These are phyloP conservation scores for Leptopterna dolabrata DNA, from an alignment of 2,888 invertebrate species.

Conservation along the genomic window DNA sequence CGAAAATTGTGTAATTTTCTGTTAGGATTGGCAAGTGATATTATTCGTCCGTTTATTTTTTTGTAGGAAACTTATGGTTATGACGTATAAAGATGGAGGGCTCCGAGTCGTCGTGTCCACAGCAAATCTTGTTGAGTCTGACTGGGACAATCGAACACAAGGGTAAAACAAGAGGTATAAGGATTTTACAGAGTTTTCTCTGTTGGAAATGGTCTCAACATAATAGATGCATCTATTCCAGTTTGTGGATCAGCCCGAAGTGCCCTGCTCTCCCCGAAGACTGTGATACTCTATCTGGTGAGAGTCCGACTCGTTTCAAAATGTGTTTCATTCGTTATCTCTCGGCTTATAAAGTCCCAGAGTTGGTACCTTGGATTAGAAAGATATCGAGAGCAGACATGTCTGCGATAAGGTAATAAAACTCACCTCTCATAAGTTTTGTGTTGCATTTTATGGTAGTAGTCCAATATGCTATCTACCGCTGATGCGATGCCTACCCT, in stretches of 20 bases:
- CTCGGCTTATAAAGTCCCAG: conserved; percentile 76
- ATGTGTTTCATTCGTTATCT: conserved; percentile 81
- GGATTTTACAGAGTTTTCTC: neutral
- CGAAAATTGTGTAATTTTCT: neutral
- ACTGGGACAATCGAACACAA: conserved; percentile 95
- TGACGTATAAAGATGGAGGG: conserved; percentile 84
- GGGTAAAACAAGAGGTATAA: conserved; percentile 71
- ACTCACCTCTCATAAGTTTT: too few species aligned
- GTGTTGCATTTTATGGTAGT: too few species aligned
- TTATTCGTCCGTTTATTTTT: conserved; percentile 57
- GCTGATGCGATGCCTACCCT: too few species aligned
- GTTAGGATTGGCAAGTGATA: neutral
- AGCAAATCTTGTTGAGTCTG: conserved; percentile 89
- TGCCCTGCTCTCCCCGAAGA: conserved; percentile 75
- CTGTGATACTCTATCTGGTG: conserved; percentile 73
- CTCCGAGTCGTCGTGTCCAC: conserved; percentile 89
- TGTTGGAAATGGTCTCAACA: neutral
- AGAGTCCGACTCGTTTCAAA: conserved; percentile 88
- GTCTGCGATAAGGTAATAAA: conserved; percentile 79
- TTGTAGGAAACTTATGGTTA: conserved; percentile 86
- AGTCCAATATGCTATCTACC: too few species aligned
- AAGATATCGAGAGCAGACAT: conserved; percentile 84
- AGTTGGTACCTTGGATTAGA: conserved; percentile 79
- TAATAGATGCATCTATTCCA: conserved; percentile 65
- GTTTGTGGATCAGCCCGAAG: conserved; percentile 89